These are phyloP conservation scores for Eupeodes latifasciatus DNA, from an alignment of 2,888 invertebrate genomes.

Conservation along the genomic window DNA sequence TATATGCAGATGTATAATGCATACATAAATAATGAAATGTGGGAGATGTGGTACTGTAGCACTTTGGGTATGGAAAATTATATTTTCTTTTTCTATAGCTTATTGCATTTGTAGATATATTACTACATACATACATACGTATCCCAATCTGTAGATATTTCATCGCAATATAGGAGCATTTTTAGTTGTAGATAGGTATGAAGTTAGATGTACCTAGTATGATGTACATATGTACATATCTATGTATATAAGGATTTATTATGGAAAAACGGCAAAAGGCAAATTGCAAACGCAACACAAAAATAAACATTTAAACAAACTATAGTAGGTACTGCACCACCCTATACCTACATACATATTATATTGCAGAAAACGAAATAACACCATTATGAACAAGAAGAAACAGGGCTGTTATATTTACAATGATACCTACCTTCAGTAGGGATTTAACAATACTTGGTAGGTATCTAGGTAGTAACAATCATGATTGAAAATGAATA, in stretches of 20 bases:
- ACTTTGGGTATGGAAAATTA: slow-evolving; percentile 52
- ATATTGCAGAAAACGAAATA: slow-evolving; percentile 41
- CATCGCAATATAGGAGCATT: background rate
- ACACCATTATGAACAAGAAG: slow-evolving; percentile 19
- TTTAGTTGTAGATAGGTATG: background rate
- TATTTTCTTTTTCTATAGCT: slow-evolving; percentile 40
- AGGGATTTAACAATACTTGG: background rate
- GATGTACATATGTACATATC: no score
- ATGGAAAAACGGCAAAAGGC: slow-evolving; percentile 66
- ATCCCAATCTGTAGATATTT: background rate
- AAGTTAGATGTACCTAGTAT: background rate
- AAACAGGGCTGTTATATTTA: slow-evolving; percentile 12
- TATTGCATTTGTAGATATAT: background rate
- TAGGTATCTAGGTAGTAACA: background rate
- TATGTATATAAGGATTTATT: slow-evolving; percentile 39
- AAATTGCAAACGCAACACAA: slow-evolving; percentile 74
- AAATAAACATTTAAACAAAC: slow-evolving; percentile 67
- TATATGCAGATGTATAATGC: background rate
- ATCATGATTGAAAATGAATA: no score
- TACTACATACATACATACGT: no score
- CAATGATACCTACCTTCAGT: background rate
- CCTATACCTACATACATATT: background rate
- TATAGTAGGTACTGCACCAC: slow-evolving; percentile 16
- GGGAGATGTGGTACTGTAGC: slow-evolving; percentile 21
- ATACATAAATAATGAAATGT: slow-evolving; percentile 32